Base-by-base conservation (phyloP, 2,888 invertebrate genomes). In the Diplazon laetatorius region DNA sequence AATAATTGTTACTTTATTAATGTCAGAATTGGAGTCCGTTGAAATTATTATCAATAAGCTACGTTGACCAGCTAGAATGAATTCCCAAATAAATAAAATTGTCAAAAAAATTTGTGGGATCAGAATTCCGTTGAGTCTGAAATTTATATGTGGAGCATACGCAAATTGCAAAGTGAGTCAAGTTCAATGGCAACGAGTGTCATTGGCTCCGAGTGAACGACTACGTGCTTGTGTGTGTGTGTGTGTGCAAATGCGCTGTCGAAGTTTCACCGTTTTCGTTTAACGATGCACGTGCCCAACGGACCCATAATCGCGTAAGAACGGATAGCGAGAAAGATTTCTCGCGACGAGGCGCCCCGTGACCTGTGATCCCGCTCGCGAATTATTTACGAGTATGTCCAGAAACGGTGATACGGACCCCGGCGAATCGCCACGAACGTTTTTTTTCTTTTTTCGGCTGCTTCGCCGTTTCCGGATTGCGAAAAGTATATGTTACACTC, bases 321-420 rank as follows among this genome's bases (percentile, higher is more conserved):
- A 35, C 55, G 16, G 55, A 68, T 68, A 39, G 66, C 52, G 42
- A n/a, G 39, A 30, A 68, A 52, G 66, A 55, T 63, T 1, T 50
- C 48, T 25, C 39, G 39, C 66, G 52, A 39, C 66, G 42, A 55
- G 39, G 55, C 66, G 25, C 14, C n/a, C n/a, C 42, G 39, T 68
- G 66, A 68, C 52, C 66, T 55, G 16, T 68, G 66, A 39, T 55
- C 55, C n/a, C 3, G 14, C 30, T 35, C 20, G 48, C 22, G 35
- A 39, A 68, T n/a, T 55, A 68, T 68, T 68, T 68, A 68, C 66
- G 66, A 68, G 66, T 44, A 22, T 66, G 66, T 55, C 42, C 52
- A 55, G 66, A 52, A 30, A 39, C 66, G 66, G 25, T 25, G 52
- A 42, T 55, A 55, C 39, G 55, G 52, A 12, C 22, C 14, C 39